These are phyloP conservation scores for Rotaria magnacalcarata DNA, from an alignment of 2,888 invertebrate species.

Conservation along the genomic window DNA sequence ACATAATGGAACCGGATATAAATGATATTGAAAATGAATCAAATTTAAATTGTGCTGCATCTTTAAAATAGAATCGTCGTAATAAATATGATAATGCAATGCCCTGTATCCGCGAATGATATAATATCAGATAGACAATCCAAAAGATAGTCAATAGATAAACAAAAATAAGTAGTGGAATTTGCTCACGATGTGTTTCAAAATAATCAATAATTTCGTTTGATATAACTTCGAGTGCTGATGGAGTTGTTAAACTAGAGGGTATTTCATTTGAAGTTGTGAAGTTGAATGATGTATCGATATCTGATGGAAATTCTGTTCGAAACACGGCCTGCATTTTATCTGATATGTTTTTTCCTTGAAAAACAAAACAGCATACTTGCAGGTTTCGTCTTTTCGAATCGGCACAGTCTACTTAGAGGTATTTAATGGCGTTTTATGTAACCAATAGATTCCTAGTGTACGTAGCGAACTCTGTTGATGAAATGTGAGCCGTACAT, in stretches of 20 bases:
- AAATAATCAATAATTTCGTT: constrained; percentile 17
- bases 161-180: background rate
- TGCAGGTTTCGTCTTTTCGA: no score
- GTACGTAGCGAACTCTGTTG: background rate
- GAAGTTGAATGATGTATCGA: background rate
- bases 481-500: background rate
- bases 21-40: constrained; percentile 43
- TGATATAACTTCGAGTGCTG: background rate
- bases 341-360: background rate
- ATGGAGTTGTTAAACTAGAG: background rate
- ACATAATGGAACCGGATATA: constrained; percentile 45
- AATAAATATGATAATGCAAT: background rate
- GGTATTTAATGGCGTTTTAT: no score
- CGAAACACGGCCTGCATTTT: background rate
- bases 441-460: background rate
- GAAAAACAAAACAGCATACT: no score
- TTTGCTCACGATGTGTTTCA: background rate
- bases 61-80: background rate
- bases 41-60: constrained; percentile 7
- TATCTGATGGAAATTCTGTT: background rate
- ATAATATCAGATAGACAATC: background rate
- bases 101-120: background rate
- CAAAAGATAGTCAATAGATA: background rate
- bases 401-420: no score
- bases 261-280: background rate